Conservation (phyloP, 2,113 vertebrate species). For the Arizona elegans region DNA sequence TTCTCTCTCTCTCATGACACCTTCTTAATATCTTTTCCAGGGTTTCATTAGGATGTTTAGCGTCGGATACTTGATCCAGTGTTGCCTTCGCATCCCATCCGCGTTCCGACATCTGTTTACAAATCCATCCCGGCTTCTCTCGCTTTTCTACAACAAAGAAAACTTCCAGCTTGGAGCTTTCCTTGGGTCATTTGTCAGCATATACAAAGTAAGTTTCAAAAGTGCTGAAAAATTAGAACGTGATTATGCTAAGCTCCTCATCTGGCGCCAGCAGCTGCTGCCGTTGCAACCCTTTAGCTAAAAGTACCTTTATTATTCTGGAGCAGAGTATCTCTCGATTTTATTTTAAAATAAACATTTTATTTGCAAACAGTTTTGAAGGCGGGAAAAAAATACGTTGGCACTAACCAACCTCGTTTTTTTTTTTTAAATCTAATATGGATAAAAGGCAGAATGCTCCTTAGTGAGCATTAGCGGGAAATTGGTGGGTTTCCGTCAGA, state of each 20-base stretch:
- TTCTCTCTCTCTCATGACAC: background rate
- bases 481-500: background rate
- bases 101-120: conserved; percentile 90
- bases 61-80: conserved; percentile 96
- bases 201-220: conserved; percentile 89
- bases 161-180: conserved; percentile 97
- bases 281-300: background rate
- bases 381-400: too few relatives aligned
- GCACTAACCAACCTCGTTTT: background rate
- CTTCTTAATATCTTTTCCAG: conserved; percentile 68
- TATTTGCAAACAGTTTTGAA: background rate
- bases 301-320: background rate
- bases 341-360: too few relatives aligned
- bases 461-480: background rate
- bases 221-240: rapidly evolving
- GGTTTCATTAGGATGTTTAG: conserved; percentile 98
- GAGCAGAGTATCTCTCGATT: background rate
- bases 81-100: conserved; percentile 93
- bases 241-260: conserved; percentile 17
- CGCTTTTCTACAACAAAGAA: conserved; percentile 97
- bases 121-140: conserved; percentile 86
- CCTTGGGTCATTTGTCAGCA: conserved; percentile 95
- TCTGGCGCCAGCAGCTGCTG: background rate
- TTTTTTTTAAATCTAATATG: background rate
- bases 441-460: background rate